Conservation (phyloP, 2,888 invertebrate species). For the Elysia crispata region DNA sequence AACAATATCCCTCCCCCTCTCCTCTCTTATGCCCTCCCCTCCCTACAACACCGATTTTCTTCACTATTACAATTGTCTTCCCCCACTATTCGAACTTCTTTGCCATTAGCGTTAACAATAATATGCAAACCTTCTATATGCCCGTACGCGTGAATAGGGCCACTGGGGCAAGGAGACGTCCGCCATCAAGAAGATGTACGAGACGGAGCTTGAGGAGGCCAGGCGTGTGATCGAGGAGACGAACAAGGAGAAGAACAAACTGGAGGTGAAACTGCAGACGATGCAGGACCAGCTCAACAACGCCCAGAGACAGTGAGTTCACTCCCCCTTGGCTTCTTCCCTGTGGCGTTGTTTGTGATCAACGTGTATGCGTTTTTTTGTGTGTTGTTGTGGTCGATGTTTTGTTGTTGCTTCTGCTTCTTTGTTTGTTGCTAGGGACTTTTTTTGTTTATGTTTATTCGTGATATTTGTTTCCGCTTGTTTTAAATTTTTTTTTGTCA, state of each 20-base stretch:
- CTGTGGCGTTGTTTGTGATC: background rate
- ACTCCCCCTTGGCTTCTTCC: background rate
- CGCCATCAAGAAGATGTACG: slow-evolving; percentile 78
- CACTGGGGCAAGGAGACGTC: slow-evolving; percentile 75
- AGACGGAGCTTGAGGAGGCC: slow-evolving; percentile 79
- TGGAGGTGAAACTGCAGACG: slow-evolving; percentile 78
- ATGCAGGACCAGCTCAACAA: slow-evolving; percentile 78
- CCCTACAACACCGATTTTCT: background rate
- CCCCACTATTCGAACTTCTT: no score
- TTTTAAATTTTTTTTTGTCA: no score
- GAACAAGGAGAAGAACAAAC: slow-evolving; percentile 78
- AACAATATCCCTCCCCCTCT: background rate
- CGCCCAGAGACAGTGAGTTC: slow-evolving; percentile 69
- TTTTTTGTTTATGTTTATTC: no score
- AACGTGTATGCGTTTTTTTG: background rate
- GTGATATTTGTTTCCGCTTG: no score
- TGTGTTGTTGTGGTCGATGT: background rate
- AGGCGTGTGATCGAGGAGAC: slow-evolving; percentile 79
- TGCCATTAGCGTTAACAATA: no score
- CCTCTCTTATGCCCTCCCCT: background rate
- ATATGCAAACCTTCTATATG: no score
- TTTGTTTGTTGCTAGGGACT: background rate
- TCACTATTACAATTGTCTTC: background rate
- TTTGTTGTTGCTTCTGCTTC: no score
- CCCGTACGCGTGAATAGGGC: slow-evolving; percentile 50